phyloP scores from a whole-genome alignment of 2,113 vertebrate genomes.

The Apodemus sylvaticus region DNA sequence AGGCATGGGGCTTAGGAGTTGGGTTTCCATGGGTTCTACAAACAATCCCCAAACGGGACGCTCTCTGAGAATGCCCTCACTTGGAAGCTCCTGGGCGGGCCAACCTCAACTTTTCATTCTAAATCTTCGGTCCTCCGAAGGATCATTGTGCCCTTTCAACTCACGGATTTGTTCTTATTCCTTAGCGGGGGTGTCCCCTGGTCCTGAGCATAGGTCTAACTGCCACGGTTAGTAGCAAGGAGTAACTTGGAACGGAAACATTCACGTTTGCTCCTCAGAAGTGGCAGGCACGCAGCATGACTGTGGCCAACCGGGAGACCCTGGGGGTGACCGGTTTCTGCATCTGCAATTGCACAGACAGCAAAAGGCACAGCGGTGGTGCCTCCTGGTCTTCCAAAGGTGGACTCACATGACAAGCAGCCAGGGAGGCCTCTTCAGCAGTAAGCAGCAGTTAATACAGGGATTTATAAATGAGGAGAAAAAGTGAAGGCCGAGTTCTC shows the following conservation, averaged over 20 bases:
- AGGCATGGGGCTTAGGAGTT: background rate
- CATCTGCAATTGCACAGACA: background rate
- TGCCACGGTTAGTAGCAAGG: accelerated
- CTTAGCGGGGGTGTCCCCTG: background rate
- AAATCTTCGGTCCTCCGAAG: background rate
- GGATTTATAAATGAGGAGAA: background rate
- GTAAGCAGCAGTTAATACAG: background rate
- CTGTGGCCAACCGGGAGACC: background rate
- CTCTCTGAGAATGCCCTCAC: background rate
- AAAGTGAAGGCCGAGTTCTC: background rate
- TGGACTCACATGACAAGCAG: background rate
- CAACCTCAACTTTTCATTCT: background rate
- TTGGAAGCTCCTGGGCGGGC: background rate
- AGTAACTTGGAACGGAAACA: background rate
- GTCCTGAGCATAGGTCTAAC: background rate
- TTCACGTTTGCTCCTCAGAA: background rate
- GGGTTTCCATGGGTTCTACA: background rate
- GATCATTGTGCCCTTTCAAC: background rate
- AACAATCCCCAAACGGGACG: background rate
- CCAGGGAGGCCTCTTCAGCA: background rate
- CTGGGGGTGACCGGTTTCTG: background rate
- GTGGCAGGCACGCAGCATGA: background rate
- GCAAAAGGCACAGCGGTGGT: background rate
- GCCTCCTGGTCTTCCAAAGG: background rate
- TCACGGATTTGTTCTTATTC: background rate